phyloP scores from a whole-genome alignment of 1,140 invertebrate genomes.

The Macrobrachium nipponense region DNA sequence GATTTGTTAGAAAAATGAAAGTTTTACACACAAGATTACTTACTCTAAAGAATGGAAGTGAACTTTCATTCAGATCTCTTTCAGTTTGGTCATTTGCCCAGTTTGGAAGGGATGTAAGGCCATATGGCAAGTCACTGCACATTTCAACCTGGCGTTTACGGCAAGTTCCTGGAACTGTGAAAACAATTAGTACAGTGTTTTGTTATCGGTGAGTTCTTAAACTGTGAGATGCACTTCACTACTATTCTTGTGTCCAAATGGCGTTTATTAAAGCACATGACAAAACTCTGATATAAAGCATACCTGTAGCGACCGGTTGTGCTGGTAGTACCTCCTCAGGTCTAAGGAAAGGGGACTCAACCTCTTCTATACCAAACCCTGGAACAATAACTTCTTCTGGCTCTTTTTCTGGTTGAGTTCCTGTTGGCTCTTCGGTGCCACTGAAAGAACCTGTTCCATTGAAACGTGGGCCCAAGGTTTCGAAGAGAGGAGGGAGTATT shows the following conservation, averaged over 20 bases:
- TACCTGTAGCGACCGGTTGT: neutral
- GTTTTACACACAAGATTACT: neutral
- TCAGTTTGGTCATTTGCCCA: conserved; percentile 46
- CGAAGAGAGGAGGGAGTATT: conserved; percentile 26
- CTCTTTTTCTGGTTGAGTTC: neutral
- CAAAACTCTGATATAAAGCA: neutral
- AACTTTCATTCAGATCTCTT: conserved; percentile 62
- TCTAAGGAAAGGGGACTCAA: neutral
- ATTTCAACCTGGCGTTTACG: conserved; percentile 36
- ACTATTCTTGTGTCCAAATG: neutral
- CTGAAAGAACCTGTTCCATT: neutral
- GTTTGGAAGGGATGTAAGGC: conserved; percentile 41
- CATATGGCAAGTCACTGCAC: conserved; percentile 34
- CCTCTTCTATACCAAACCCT: neutral
- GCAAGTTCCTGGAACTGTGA: neutral
- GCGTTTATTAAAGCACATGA: neutral
- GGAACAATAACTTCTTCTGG: conserved; percentile 19
- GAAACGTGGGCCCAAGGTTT: neutral
- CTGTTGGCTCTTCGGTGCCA: neutral
- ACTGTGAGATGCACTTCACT: neutral
- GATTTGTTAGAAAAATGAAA: neutral
- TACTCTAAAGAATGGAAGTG: conserved; percentile 57
- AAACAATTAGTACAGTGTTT: neutral
- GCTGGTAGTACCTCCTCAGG: neutral
- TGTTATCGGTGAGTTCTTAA: neutral